Conservation (phyloP, 2,797 vertebrate species). For the Sparidentex hasta region DNA sequence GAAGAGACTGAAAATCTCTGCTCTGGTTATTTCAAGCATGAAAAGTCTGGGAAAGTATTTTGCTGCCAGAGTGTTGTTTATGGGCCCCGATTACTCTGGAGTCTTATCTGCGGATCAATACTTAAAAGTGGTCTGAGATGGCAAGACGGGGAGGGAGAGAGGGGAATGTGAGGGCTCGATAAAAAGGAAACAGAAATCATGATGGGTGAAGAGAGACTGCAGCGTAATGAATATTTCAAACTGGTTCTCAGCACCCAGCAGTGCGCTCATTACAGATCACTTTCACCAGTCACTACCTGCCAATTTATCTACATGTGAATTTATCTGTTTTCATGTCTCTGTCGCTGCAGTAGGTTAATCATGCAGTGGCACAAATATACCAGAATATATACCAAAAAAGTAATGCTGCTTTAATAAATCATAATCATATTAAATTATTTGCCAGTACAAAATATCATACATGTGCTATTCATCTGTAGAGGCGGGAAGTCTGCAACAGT, state of each 20-base stretch:
- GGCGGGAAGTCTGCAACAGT: background rate
- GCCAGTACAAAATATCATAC: background rate
- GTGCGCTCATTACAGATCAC: slow-evolving; percentile 11
- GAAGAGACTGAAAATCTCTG: slow-evolving; percentile 1
- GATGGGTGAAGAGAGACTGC: slow-evolving; percentile 56
- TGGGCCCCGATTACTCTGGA: background rate
- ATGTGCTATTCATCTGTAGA: background rate
- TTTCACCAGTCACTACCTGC: background rate
- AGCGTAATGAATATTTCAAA: slow-evolving; percentile 74
- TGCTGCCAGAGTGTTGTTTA: background rate
- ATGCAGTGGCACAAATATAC: background rate
- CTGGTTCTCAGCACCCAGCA: slow-evolving; percentile 27
- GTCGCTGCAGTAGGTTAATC: background rate
- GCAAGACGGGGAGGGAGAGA: background rate
- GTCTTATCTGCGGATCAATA: background rate
- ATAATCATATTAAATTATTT: background rate
- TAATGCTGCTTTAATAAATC: background rate
- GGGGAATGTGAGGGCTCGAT: background rate
- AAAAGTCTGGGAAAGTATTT: background rate
- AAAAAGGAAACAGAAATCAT: slow-evolving; percentile 40
- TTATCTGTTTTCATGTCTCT: background rate
- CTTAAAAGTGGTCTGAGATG: background rate
- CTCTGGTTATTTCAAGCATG: background rate
- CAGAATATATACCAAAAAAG: background rate
- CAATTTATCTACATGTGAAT: slow-evolving; percentile 2